These are phyloP conservation scores for Todiramphus saurophagus DNA, from an alignment of 2,113 vertebrate genomes.

Conservation along the genomic window DNA sequence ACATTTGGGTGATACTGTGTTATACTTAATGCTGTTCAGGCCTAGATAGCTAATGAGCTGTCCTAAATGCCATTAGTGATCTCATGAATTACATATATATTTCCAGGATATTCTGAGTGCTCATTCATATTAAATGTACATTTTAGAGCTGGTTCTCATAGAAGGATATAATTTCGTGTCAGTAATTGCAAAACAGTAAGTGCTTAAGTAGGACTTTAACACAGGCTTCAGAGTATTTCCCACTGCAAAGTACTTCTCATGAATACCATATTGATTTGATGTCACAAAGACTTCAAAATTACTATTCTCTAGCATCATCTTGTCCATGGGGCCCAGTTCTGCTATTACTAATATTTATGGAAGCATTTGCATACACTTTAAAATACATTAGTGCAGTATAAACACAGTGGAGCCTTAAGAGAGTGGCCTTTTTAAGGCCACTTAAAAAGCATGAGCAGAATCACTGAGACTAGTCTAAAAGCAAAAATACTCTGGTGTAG, in stretches of 20 bases:
- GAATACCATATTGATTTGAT: not conserved
- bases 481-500: not conserved
- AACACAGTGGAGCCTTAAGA: not conserved
- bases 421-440: not conserved
- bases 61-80: not conserved
- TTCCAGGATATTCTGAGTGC: not conserved
- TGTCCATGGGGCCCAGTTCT: not conserved
- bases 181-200: not conserved
- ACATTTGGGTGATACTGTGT: not conserved
- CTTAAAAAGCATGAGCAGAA: not conserved
- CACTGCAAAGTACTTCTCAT: not conserved
- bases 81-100: not conserved
- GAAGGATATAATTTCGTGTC: not conserved
- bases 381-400: not conserved
- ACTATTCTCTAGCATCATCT: not conserved
- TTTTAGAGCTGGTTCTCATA: not conserved
- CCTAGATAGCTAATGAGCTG: not conserved
- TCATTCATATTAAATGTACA: not conserved
- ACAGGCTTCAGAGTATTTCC: not conserved
- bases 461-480: not conserved
- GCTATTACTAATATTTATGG: not conserved
- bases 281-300: not conserved
- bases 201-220: not conserved
- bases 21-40: not conserved
- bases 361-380: not conserved